Percentiles rank a stretch among this genome's conserved stretches.
These are phyloP conservation scores for Sinelater perroti DNA, from an alignment of 2,888 invertebrate species.

Conservation along the genomic window DNA sequence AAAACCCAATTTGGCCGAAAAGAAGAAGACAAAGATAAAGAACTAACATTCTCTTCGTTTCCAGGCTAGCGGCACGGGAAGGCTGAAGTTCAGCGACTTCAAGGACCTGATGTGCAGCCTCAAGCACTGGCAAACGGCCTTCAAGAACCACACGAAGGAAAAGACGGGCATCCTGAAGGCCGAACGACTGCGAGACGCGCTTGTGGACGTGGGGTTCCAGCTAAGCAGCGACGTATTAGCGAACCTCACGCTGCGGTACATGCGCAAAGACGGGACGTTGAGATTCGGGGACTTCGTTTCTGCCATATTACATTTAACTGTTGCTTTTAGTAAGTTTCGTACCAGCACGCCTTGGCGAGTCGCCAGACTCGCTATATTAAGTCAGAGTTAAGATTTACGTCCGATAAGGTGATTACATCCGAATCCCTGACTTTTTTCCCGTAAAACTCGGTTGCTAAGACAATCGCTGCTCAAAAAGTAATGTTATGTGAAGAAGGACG, in stretches of 20 bases:
- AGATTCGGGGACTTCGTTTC: constrained; percentile 93
- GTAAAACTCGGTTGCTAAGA: too few relatives aligned
- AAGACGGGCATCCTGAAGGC: constrained; percentile 90
- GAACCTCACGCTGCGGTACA: constrained; percentile 83
- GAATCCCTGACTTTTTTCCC: too few relatives aligned
- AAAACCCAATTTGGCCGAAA: too few relatives aligned
- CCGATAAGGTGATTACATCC: too few relatives aligned
- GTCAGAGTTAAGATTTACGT: too few relatives aligned
- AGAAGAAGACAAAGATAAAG: too few relatives aligned
- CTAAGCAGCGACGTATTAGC: constrained; percentile 85
- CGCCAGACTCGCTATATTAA: too few relatives aligned
- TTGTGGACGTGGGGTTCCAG: constrained; percentile 88
- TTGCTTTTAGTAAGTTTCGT: constrained; percentile 80
- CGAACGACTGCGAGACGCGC: constrained; percentile 83
- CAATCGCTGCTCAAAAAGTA: too few relatives aligned
- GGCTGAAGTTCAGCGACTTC: constrained; percentile 85
- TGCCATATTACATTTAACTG: constrained; percentile 85
- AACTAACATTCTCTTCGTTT: too few relatives aligned
- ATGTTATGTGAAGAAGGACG: too few relatives aligned
- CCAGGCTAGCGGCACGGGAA: constrained; percentile 79
- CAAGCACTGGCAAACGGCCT: constrained; percentile 90
- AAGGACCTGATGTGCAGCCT: constrained; percentile 91
- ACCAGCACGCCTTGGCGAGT: not conserved
- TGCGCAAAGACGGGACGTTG: constrained; percentile 91
- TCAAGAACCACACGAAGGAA: constrained; percentile 89